phyloP scores from a whole-genome alignment of 2,888 invertebrate species.

The Panopea generosa region DNA sequence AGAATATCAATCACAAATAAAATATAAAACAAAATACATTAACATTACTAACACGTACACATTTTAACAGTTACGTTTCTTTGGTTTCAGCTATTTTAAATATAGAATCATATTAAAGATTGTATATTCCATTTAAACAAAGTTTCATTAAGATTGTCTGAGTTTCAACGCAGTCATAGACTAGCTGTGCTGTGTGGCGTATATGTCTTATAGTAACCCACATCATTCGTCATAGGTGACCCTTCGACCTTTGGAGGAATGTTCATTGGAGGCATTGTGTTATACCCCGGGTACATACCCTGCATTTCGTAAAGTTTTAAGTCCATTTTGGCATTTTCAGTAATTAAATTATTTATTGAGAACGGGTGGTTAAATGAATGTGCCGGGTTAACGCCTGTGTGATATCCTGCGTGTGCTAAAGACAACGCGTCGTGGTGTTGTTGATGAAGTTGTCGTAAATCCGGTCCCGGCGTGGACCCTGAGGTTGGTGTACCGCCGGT shows the following conservation, averaged over 20 bases:
- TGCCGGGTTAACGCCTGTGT: slow-evolving; percentile 82
- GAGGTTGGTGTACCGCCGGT: slow-evolving; percentile 51
- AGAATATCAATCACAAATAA: no score
- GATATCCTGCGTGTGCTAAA: slow-evolving; percentile 66
- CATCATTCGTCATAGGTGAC: slow-evolving; percentile 66
- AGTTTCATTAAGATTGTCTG: no score
- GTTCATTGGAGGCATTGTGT: slow-evolving; percentile 62
- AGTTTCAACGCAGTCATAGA: slow-evolving; percentile 65
- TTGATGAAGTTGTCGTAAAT: slow-evolving; percentile 60
- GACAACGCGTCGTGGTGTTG: slow-evolving; percentile 68
- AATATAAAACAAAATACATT: background rate
- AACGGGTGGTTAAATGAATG: slow-evolving; percentile 92
- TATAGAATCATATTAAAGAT: no score
- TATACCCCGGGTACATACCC: slow-evolving; percentile 76
- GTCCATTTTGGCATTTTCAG: slow-evolving; percentile 92
- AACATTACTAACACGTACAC: background rate
- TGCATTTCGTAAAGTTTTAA: slow-evolving; percentile 91
- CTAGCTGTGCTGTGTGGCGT: slow-evolving; percentile 78
- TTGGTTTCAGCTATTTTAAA: no score
- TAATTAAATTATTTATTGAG: slow-evolving; percentile 96
- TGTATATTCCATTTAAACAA: no score
- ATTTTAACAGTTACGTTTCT: no score
- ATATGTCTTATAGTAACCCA: slow-evolving; percentile 79
- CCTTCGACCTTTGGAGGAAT: slow-evolving; percentile 63
- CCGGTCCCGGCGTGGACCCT: slow-evolving; percentile 57